phyloP scores from a whole-genome alignment of 2,888 invertebrate genomes.

The Lordiphosa fenestrarum region DNA sequence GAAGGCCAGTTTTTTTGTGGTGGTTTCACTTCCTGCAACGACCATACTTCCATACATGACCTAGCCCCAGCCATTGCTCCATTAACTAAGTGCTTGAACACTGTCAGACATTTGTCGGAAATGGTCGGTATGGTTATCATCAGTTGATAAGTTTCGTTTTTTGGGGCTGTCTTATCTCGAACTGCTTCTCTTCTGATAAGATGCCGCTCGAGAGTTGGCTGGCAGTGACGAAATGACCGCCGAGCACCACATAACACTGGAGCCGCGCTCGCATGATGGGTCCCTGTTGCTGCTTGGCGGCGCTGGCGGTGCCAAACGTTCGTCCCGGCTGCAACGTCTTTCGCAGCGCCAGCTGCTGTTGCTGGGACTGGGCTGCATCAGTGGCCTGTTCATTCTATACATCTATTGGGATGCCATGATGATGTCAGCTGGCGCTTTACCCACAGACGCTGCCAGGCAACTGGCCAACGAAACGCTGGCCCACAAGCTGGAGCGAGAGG shows the following conservation, averaged over 20 bases:
- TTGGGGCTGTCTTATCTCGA: too few relatives aligned
- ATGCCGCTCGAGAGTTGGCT: neutral
- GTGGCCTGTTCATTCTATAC: slow-evolving; percentile 24
- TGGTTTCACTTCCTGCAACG: too few relatives aligned
- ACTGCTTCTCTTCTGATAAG: too few relatives aligned
- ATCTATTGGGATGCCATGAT: slow-evolving; percentile 45
- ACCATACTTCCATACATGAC: too few relatives aligned
- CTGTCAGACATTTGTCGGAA: too few relatives aligned
- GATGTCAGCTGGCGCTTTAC: slow-evolving; percentile 7
- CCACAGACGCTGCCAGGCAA: too few relatives aligned
- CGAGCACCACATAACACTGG: slow-evolving; percentile 43
- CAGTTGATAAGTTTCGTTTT: too few relatives aligned
- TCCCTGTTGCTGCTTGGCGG: slow-evolving; percentile 19
- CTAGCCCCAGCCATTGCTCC: too few relatives aligned
- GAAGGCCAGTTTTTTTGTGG: too few relatives aligned
- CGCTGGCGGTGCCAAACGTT: too few relatives aligned
- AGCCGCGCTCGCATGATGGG: slow-evolving; percentile 21
- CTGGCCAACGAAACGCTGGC: slow-evolving; percentile 81
- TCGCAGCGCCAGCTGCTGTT: slow-evolving; percentile 21
- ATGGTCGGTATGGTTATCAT: too few relatives aligned
- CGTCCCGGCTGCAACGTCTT: slow-evolving; percentile 9
- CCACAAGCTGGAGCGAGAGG: slow-evolving; percentile 85
- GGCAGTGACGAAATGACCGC: slow-evolving; percentile 43
- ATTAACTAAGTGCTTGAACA: too few relatives aligned
- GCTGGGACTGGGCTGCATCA: slow-evolving; percentile 15